A percentile compares a stretch with the other conserved stretches of the same genome.
phyloP scores from a whole-genome alignment of 1,140 invertebrate genomes.

The Bombus confusus region DNA sequence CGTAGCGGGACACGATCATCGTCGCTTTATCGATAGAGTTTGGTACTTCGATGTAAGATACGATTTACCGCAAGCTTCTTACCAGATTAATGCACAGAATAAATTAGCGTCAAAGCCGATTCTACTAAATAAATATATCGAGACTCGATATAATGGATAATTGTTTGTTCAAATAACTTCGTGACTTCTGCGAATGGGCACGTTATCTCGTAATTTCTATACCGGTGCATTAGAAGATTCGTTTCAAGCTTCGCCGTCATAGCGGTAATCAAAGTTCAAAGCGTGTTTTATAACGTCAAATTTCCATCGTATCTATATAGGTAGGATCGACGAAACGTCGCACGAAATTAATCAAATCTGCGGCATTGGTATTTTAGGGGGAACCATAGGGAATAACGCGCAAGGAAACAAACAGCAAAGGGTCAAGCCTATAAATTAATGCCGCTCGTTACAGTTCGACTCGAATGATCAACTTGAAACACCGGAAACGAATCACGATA shows the following conservation, averaged over 20 bases:
- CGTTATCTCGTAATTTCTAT: too few relatives aligned
- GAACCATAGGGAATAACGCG: not conserved
- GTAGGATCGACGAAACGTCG: not conserved
- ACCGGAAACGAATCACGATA: slow-evolving; percentile 32
- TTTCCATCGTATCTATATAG: not conserved
- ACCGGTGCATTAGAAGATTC: too few relatives aligned
- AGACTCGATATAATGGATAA: not conserved
- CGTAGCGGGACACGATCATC: not conserved
- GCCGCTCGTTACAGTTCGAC: slow-evolving; percentile 19
- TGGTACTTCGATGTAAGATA: too few relatives aligned
- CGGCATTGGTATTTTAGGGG: too few relatives aligned
- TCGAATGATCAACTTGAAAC: slow-evolving; percentile 23
- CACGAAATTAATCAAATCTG: not conserved
- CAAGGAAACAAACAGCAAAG: not conserved
- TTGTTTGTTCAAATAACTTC: not conserved
- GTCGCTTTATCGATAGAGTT: too few relatives aligned
- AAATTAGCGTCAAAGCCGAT: not conserved
- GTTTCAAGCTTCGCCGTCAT: not conserved
- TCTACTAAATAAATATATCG: not conserved
- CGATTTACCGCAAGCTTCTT: too few relatives aligned
- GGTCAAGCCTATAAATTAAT: slow-evolving; percentile 3
- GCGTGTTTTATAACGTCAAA: not conserved
- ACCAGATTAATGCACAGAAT: not conserved
- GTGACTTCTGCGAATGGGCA: not conserved
- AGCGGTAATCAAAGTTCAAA: not conserved